Conservation (phyloP, 2,113 vertebrate species). For the Mobula hypostoma region DNA sequence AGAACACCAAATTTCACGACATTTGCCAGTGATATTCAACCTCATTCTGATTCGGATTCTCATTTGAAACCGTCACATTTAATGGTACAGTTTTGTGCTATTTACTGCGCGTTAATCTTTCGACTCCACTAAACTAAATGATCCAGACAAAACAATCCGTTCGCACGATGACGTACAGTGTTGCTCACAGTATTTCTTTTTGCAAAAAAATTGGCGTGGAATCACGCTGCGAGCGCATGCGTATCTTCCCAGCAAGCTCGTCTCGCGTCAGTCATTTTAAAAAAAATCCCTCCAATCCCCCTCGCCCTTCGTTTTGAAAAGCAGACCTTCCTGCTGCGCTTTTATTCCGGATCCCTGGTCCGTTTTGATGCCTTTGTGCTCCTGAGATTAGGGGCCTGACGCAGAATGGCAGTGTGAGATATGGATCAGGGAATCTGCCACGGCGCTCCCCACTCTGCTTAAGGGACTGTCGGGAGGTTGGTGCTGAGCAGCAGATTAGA, state of each 20-base stretch:
- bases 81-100: too few species aligned
- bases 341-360: slow-evolving; percentile 92
- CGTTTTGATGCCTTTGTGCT: slow-evolving; percentile 95
- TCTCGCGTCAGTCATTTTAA: slow-evolving; percentile 86
- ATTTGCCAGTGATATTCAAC: too few species aligned
- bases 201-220: slow-evolving; percentile 90
- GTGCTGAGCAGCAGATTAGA: slow-evolving; percentile 51
- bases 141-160: not conserved
- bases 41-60: too few species aligned
- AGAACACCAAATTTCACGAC: too few species aligned
- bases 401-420: slow-evolving; percentile 77
- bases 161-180: slow-evolving; percentile 60
- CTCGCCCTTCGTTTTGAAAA: slow-evolving; percentile 78
- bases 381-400: slow-evolving; percentile 83
- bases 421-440: slow-evolving; percentile 65
- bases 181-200: slow-evolving; percentile 88
- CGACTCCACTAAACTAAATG: not conserved
- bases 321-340: slow-evolving; percentile 95
- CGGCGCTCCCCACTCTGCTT: slow-evolving; percentile 52
- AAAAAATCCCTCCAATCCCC: slow-evolving; percentile 82
- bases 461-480: slow-evolving; percentile 39
- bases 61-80: not conserved
- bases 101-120: not conserved
- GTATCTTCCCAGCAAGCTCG: slow-evolving; percentile 95
- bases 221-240: slow-evolving; percentile 92